Base-by-base conservation (phyloP, 1,140 invertebrate species). In the Leptinotarsa undecemlineata region DNA sequence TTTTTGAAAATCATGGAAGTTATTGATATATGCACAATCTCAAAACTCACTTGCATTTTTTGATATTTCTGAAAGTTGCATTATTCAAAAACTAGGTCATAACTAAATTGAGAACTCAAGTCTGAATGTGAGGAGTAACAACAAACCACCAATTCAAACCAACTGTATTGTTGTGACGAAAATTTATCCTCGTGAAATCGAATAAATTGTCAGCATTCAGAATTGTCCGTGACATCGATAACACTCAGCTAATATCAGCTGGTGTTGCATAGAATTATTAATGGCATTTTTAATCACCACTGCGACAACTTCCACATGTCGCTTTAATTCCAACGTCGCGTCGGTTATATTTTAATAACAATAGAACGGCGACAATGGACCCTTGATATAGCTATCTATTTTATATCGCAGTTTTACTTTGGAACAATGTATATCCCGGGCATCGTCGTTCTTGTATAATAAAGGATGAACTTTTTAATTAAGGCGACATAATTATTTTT, bases 171-270 rank as follows among this genome's bases (percentile, higher is more conserved):
- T 57, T 15, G n/a, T 57, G 51, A 57, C 1, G 51, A 15, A 19
- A 57, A 57, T 57, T 19, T 19, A 4, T 57, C 6, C 33, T 57
- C 14, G 51, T 57, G 51, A 57, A 57, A 17, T 57, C 51, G n/a
- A 15, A 57, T 57, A 57, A 57, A 57, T 57, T 57, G 51, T 57
- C 51, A 57, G 51, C n/a, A 57, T 57, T 19, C 51, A 57, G 51
- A 57, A 57, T 57, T 57, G 51, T 57, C n/a, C 51, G 51, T 57
- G 51, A 57, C 51, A 57, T 57, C 51, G 51, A 57, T 57, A 57
- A 57, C 51, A 57, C 51, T 57, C 51, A 57, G 51, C 51, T 57
- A 17, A 19, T 57, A 57, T 15, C 51, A 57, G 51, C 51, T 57
- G 51, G 51, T 57, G 51, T 57, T 57, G 51, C 51, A 57, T 57